Percentiles rank a stretch among this genome's conserved stretches.
These are phyloP conservation scores for Silvanus unidentatus DNA, from an alignment of 2,888 invertebrate species.

Conservation along the genomic window DNA sequence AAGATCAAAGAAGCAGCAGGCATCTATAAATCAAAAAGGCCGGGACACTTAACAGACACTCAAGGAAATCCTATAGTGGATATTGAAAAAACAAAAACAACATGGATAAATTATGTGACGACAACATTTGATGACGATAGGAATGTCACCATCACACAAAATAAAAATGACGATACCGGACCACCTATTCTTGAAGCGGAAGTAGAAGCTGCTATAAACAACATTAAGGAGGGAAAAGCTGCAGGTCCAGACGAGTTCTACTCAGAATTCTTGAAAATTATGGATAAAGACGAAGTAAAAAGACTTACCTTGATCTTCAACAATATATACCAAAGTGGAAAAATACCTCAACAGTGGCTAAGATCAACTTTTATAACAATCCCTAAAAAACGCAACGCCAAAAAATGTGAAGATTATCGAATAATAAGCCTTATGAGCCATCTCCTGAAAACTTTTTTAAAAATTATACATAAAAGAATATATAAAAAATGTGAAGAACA, in stretches of 20 bases:
- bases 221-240: constrained; percentile 13
- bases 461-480: constrained; percentile 6
- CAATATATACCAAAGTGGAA: constrained; percentile 10
- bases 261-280: constrained; percentile 15
- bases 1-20: too few species aligned
- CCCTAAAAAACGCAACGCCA: constrained; percentile 1
- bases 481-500: constrained; percentile 2
- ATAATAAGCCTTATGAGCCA: constrained; percentile 5
- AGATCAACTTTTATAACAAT: constrained; percentile 13
- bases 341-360: constrained; percentile 11
- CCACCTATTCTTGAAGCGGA: constrained; percentile 11
- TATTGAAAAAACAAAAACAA: too few species aligned
- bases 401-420: constrained; percentile 1
- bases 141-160: too few species aligned
- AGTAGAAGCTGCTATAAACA: constrained; percentile 13
- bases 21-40: too few species aligned
- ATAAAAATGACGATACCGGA: too few species aligned
- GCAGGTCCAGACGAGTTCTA: constrained; percentile 12
- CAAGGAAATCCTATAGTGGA: too few species aligned
- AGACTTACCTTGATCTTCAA: constrained; percentile 14
- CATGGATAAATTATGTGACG: too few species aligned
- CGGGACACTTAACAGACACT: too few species aligned
- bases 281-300: constrained; percentile 14
- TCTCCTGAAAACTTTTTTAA: constrained; percentile 4
- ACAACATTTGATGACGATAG: too few species aligned